A percentile compares a stretch with the other conserved stretches of the same genome.
These are phyloP conservation scores for Lydus trimaculatus DNA, from an alignment of 2,888 invertebrate species.

Conservation along the genomic window DNA sequence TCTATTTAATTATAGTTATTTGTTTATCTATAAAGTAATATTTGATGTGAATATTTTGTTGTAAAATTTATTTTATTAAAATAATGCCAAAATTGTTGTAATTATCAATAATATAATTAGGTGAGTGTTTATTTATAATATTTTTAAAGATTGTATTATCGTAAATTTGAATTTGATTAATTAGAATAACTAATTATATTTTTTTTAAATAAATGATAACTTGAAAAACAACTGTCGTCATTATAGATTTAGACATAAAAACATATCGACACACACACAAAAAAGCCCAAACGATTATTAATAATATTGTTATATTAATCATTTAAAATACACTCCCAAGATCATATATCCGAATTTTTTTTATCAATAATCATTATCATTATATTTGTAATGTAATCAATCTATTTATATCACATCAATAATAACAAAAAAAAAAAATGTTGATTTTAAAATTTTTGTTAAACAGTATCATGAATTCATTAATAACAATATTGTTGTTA, in stretches of 20 bases:
- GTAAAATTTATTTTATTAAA: not conserved
- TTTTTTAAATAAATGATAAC: not conserved
- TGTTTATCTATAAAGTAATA: not conserved
- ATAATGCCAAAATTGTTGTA: not conserved
- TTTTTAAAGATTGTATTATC: not conserved
- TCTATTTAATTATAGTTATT: not conserved
- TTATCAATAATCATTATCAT: not conserved
- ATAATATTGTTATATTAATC: not conserved
- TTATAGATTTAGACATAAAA: not conserved
- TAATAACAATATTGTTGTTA: not conserved
- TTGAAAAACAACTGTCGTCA: not conserved
- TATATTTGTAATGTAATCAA: too few species aligned
- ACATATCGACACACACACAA: not conserved
- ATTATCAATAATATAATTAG: not conserved
- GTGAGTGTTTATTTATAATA: not conserved
- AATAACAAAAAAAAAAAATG: too few species aligned
- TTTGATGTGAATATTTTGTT: not conserved
- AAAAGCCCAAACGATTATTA: not conserved
- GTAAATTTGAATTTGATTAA: not conserved
- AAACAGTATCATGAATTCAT: not conserved
- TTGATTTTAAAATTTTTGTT: not conserved
- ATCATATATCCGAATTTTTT: not conserved
- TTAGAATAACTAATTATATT: not conserved
- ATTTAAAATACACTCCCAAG: not conserved
- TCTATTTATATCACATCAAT: too few species aligned